Evolutionary conservation across 2,797 vertebrate genomes (phyloP).

Genomic region (Thalassophryne amazonica): DNA sequence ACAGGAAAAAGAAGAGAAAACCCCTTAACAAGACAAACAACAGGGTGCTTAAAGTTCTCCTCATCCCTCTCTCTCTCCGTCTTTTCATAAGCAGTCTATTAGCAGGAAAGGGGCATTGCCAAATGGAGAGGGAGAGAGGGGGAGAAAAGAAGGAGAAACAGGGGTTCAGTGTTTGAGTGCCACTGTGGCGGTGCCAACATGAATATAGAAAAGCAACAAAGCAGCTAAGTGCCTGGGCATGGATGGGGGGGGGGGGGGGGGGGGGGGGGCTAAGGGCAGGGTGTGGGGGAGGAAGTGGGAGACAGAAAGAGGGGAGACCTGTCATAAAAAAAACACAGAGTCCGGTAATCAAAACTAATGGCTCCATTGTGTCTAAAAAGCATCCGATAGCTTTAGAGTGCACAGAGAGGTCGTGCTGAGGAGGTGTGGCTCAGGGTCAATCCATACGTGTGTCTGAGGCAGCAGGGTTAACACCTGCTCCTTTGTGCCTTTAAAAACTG

Average conservation of each 20-base stretch:
- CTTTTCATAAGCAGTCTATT: slow-evolving; percentile 74
- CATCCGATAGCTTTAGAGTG: slow-evolving; percentile 62
- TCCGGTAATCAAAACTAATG: slow-evolving; percentile 78
- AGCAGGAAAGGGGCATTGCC: slow-evolving; percentile 80
- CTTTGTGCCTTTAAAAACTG: slow-evolving; percentile 78
- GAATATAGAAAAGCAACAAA: slow-evolving; percentile 68
- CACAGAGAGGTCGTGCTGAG: slow-evolving; percentile 20
- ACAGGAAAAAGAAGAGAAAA: slow-evolving; percentile 8
- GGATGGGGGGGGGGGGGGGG: slow-evolving; percentile 19
- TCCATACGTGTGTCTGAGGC: slow-evolving; percentile 11
- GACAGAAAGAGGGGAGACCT: slow-evolving; percentile 32
- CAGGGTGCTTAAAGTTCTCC: slow-evolving; percentile 60
- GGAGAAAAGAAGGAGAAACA: slow-evolving; percentile 28
- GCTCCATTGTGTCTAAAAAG: slow-evolving; percentile 70
- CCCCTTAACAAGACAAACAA: slow-evolving; percentile 56
- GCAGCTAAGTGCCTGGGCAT: slow-evolving; percentile 69
- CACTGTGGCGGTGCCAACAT: slow-evolving; percentile 74
- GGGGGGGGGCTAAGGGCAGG: slow-evolving; percentile 18
- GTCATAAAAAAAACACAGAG: slow-evolving; percentile 39
- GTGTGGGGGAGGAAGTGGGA: slow-evolving; percentile 49
- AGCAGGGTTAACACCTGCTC: slow-evolving; percentile 85
- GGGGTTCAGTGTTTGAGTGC: slow-evolving; percentile 65
- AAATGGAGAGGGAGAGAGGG: slow-evolving; percentile 43
- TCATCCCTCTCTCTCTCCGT: slow-evolving; percentile 39
- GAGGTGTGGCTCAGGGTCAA: slow-evolving; percentile 41